A percentile compares a stretch with the other conserved stretches of the same genome.
Evolutionary conservation across 2,888 invertebrate genomes (phyloP).

Genomic region (Allolobophora icterica): DNA sequence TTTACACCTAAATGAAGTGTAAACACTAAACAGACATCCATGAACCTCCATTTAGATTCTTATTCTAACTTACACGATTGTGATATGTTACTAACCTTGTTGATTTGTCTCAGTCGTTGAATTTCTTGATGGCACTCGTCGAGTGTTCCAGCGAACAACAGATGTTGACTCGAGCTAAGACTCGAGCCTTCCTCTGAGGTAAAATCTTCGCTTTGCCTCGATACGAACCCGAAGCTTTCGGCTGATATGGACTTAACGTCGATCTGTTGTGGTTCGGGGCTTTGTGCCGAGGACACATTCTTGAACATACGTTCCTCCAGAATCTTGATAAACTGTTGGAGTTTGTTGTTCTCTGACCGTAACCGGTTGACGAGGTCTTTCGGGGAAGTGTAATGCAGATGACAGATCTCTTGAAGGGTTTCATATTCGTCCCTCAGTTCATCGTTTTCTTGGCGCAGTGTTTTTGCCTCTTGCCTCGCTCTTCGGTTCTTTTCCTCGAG

Average conservation of each 20-base stretch:
- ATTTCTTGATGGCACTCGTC: conserved; percentile 20
- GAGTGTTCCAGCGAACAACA: neutral
- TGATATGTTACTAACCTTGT: neutral
- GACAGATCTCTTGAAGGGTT: neutral
- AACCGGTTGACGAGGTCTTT: neutral
- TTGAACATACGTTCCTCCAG: neutral
- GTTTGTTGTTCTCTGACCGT: neutral
- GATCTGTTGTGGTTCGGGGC: neutral
- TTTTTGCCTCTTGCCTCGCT: neutral
- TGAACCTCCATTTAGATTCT: neutral
- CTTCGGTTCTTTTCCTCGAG: neutral
- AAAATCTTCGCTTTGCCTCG: neutral
- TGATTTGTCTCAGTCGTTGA: neutral
- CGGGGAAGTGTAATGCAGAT: neutral
- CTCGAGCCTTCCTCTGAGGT: neutral
- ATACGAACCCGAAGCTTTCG: neutral
- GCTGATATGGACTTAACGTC: neutral
- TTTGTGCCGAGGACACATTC: neutral
- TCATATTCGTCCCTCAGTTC: neutral
- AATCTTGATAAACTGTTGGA: conserved; percentile 13
- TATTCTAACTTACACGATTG: neutral
- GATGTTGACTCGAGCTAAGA: neutral
- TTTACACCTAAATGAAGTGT: neutral
- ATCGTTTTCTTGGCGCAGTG: neutral
- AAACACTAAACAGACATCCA: neutral